Base-by-base conservation (phyloP, 2,113 vertebrate species). In the Bolborhynchus lineola region DNA sequence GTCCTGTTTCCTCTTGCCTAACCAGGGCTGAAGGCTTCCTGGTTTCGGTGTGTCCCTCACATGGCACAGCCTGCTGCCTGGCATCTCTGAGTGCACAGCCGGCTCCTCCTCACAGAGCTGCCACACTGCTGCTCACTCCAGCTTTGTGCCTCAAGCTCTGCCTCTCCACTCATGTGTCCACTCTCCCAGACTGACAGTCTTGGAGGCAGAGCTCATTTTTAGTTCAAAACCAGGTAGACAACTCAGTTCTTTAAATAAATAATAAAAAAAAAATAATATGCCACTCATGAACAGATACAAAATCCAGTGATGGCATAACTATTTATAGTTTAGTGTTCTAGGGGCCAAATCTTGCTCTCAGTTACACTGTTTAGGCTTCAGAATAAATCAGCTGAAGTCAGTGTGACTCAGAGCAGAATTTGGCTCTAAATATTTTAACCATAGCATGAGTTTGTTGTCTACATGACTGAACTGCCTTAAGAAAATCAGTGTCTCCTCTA, bases 401-500 rank as follows among this genome's bases (percentile, higher is more conserved):
- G 49, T 0, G 1, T 92, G 93, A 94, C 75, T 95, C 82, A 88
- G 67, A 93, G 84, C 41, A 90, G 90, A 67, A 86, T 82, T 76
- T 95, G 92, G 59, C 92, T 91, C 50, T 37, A 63, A 86, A 82
- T 50, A 70, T 80, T 90, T 88, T 49, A 88, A 82, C 78, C 42
- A 59, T 11, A 85, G 81, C 89, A 77, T 90, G 93, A 91, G 85
- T 86, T 94, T 86, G 59, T 42, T 95, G 93, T 95, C 92, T 87
- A 91, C 91, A 93, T 88, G 94, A 94, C 59, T 96, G 95, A 72
- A 67, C 7, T 0, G 93, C 95, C 96, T 53, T 83, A 46, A 94
- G 96, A 95, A 31, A 93, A 67, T n/a, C 78, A 29, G 82, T 53
- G 87, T 68, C 92, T 92, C 87, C 90, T 91, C 90, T 95, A 63